Evolutionary conservation across 2,113 vertebrate genomes (phyloP), one percentile per base, ranked within the genome.

Genomic region (Caranx ignobilis): DNA sequence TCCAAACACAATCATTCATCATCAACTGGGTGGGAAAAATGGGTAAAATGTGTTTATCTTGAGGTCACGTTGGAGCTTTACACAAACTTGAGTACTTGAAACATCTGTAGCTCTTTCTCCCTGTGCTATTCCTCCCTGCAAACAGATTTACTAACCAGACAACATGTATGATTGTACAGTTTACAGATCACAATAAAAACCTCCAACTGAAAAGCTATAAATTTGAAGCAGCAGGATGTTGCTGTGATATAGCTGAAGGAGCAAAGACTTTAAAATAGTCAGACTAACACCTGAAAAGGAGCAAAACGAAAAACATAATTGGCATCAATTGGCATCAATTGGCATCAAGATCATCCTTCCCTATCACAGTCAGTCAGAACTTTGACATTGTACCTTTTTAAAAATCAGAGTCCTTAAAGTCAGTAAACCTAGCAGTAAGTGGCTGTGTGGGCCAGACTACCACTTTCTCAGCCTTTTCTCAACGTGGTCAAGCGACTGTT

Each of bases 391-490:
- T 15, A 34, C 16, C n/a, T 21, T 69, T 68, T 69, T 13, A 19
- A 67, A 66, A 31, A 34, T 39, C 39, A 18, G 6, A 26, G 43
- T 10, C 6, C 34, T 62, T 41, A 2, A 65, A 39, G 67, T 76
- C 52, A 54, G 64, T 72, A 72, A 81, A 64, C 37, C 16, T 59
- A 62, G 57, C 34, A 61, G 47, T 34, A 21, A 66, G 52, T 62
- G 32, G 34, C n/a, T 35, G 16, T 18, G 13, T 39, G 57, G 34
- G 64, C 12, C 31, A 21, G 19, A 0, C 45, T 65, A 21, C 35
- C 21, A 63, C n/a, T 67, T n/a, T 26, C 57, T 34, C 34, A 54
- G 77, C 16, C 43, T 48, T 34, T 26, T 50, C 71, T 60, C 11
- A 21, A 60, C 5, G 19, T 2, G 39, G 41, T 67, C 18, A 54